These are phyloP conservation scores for Platichthys flesus DNA, from an alignment of 2,113 vertebrate species.

Conservation along the genomic window DNA sequence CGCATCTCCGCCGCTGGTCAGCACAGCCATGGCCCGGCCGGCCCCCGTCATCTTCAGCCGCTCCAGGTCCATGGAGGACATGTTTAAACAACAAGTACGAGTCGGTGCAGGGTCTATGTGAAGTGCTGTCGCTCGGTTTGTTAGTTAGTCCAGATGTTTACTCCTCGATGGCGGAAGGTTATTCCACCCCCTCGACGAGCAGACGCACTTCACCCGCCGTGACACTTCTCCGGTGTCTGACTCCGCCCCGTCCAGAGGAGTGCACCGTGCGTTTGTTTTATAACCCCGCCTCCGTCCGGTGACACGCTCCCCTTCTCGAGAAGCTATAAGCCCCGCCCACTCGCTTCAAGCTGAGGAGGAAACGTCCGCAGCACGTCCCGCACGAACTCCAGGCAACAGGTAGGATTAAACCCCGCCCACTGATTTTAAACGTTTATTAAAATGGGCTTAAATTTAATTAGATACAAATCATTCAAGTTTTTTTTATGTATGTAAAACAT, in stretches of 20 bases:
- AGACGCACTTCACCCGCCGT: not conserved
- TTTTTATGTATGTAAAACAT: too few relatives aligned
- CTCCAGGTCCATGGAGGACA: constrained; percentile 83
- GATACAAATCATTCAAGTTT: too few relatives aligned
- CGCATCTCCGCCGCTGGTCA: constrained; percentile 96
- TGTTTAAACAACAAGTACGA: constrained; percentile 31
- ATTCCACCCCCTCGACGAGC: not conserved
- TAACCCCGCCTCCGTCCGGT: not conserved
- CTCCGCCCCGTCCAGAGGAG: constrained; percentile 46
- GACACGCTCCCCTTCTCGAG: fast-evolving
- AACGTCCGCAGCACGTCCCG: constrained; percentile 25
- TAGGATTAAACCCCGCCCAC: too few relatives aligned
- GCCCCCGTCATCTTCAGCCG: constrained; percentile 88
- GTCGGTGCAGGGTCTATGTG: not conserved
- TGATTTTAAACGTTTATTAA: too few relatives aligned
- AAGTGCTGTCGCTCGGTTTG: not conserved
- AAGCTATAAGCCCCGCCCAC: constrained; percentile 9
- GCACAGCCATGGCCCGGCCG: constrained; percentile 90
- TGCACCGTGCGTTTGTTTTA: constrained; percentile 21
- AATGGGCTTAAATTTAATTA: too few relatives aligned
- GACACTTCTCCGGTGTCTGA: not conserved
- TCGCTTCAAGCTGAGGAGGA: not conserved
- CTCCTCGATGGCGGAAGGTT: constrained; percentile 32
- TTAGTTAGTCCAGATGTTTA: constrained; percentile 29
- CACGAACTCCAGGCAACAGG: not conserved